Conservation (phyloP, 2,797 vertebrate genomes). For the Onychomys torridus region DNA sequence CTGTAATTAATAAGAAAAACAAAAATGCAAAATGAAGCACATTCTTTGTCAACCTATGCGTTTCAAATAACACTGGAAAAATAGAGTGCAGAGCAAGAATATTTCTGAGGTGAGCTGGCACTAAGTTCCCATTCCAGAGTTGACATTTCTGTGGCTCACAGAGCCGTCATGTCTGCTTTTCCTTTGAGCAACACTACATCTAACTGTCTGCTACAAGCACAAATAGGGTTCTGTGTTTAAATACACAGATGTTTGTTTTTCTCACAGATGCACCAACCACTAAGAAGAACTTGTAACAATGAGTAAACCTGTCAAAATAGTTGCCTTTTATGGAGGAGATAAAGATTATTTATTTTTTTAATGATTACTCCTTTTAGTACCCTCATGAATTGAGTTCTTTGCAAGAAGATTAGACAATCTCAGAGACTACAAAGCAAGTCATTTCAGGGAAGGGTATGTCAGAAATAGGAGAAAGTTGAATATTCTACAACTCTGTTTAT, state of each 20-base stretch:
- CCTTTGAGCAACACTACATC: background rate
- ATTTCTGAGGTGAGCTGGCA: slow-evolving; percentile 31
- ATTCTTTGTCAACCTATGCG: background rate
- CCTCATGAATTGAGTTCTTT: background rate
- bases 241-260: slow-evolving; percentile 76
- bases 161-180: slow-evolving; percentile 52
- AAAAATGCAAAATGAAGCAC: background rate
- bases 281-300: slow-evolving; percentile 60
- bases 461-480: background rate
- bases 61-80: slow-evolving; percentile 10
- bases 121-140: slow-evolving; percentile 68
- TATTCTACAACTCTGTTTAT: background rate
- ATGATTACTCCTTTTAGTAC: slow-evolving; percentile 14
- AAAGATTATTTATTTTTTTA: slow-evolving; percentile 57
- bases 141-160: slow-evolving; percentile 68
- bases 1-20: background rate
- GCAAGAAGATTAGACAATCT: background rate
- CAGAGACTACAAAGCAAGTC: background rate
- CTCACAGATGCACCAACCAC: slow-evolving; percentile 51
- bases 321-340: slow-evolving; percentile 60
- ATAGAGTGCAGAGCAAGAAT: slow-evolving; percentile 42
- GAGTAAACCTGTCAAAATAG: slow-evolving; percentile 59
- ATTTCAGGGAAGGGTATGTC: background rate
- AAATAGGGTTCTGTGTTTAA: slow-evolving; percentile 55
- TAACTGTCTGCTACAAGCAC: slow-evolving; percentile 57